Evolutionary conservation across 1,140 invertebrate species (phyloP), one percentile per base, ranked within the genome.

Genomic region (Pseudomyrmex concolor): DNA sequence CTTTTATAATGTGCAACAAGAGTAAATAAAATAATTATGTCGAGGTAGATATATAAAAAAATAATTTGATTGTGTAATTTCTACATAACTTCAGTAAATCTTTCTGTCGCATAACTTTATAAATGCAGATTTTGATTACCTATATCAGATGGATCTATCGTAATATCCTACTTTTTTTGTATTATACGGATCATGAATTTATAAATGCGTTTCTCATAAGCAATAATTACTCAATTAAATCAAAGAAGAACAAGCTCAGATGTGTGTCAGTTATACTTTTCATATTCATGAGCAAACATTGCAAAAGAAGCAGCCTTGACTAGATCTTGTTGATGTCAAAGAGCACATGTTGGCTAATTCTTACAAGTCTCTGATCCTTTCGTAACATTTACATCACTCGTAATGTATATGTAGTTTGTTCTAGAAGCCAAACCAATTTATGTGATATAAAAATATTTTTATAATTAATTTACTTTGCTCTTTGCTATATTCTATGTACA

Each of bases 241-340:
- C 19, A 48, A 57, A 78, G 51, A 59, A 68, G 13, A 68, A 67
- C 13, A 3, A 45, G 51, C 45, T 19, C 25, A 57, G 51, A 78
- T 78, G 34, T 78, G 45, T 78, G 74, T 55, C 34, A 68, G 17
- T 77, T 22, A 22, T 78, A 57, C 83, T 86, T 87, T 90, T 77
- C 78, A 91, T 92, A 91, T 92, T 90, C 78, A 89, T 90, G 84
- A 77, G 64, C 51, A 34, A 17, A 50, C 74, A 57, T 86, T 63
- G 78, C 34, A 68, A 88, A 82, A 73, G 89, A 72, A 92, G 92
- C 91, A 92, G 92, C 91, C 91, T 94, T 93, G 91, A 93, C 90
- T 88, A 54, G 64, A 60, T 63, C 34, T 34, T 66, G 70, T 84
- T 80, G 87, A 74, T 89, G 90, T 84, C 90, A 91, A 92, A 93